A percentile compares a stretch with the other conserved stretches of the same genome.
Evolutionary conservation across 2,113 vertebrate species (phyloP).

Genomic region (Chloroceryle aenea): DNA sequence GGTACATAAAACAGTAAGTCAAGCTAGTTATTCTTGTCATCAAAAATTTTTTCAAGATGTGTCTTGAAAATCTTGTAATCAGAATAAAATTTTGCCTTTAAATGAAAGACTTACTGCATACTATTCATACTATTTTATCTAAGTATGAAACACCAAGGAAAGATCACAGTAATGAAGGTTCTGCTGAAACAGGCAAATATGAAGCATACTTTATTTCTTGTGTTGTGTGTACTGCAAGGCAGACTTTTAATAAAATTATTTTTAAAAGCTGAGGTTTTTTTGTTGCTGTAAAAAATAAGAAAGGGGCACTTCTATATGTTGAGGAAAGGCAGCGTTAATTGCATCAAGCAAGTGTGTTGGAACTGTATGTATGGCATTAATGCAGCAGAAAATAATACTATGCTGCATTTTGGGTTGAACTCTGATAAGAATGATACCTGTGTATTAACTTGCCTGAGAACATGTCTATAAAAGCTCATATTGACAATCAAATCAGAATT

Average conservation of each 20-base stretch:
- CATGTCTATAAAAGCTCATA: not conserved
- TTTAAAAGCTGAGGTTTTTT: conserved; percentile 25
- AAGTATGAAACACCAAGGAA: not conserved
- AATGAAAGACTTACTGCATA: conserved; percentile 57
- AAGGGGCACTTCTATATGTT: not conserved
- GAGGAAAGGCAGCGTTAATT: conserved; percentile 26
- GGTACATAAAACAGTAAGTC: conserved; percentile 58
- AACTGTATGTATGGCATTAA: not conserved
- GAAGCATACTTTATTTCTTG: conserved; percentile 43
- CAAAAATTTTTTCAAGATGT: conserved; percentile 61
- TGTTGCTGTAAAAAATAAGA: conserved; percentile 6
- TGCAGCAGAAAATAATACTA: not conserved
- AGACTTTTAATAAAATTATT: conserved; percentile 31
- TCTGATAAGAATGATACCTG: not conserved
- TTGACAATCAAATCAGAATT: conserved; percentile 29
- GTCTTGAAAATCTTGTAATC: conserved; percentile 66
- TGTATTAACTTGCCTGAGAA: conserved; percentile 22
- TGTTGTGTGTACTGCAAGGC: conserved; percentile 60
- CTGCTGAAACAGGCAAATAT: conserved; percentile 31
- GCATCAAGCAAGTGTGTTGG: not conserved
- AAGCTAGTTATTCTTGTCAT: conserved; percentile 54
- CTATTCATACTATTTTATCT: conserved; percentile 69
- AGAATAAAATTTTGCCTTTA: conserved; percentile 73
- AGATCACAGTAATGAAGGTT: conserved; percentile 26
- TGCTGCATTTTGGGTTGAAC: conserved; percentile 9